Evolutionary conservation across 2,797 vertebrate genomes (phyloP).

Genomic region (Hafferia zeledoni): DNA sequence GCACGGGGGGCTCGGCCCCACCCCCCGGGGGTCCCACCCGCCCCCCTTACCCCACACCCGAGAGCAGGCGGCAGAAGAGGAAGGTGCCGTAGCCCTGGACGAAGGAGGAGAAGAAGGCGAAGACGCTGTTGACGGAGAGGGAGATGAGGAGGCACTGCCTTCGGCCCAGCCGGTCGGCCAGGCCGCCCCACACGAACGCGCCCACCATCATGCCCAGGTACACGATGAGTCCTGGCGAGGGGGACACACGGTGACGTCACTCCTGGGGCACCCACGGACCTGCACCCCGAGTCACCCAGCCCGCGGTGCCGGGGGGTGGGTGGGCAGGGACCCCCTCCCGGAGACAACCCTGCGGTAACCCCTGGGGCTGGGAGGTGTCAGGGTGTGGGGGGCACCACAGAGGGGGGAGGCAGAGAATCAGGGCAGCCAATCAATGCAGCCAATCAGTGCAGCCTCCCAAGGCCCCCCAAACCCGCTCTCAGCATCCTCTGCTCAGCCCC

Average conservation of each 20-base stretch:
- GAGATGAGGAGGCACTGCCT: slow-evolving; percentile 95
- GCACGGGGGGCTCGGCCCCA: accelerated
- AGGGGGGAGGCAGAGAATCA: no score
- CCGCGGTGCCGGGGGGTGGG: no score
- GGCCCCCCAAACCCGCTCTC: background rate
- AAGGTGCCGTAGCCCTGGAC: slow-evolving; percentile 97
- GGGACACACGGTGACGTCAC: background rate
- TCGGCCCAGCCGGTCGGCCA: slow-evolving; percentile 92
- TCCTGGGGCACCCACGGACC: background rate
- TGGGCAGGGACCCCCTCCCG: background rate
- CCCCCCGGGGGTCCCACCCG: background rate
- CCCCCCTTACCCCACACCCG: slow-evolving; percentile 90
- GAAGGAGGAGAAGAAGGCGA: slow-evolving; percentile 97
- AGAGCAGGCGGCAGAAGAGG: slow-evolving; percentile 93
- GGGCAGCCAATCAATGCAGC: no score
- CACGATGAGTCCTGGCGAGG: slow-evolving; percentile 89
- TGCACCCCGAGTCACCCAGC: no score
- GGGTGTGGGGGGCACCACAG: background rate
- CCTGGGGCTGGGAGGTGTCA: background rate
- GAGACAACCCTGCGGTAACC: background rate
- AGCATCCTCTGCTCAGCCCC: background rate
- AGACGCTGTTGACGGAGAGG: slow-evolving; percentile 97
- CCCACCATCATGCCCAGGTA: slow-evolving; percentile 99
- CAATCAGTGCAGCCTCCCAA: accelerated
- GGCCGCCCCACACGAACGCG: slow-evolving; percentile 93